These are phyloP conservation scores for Sceliomorpha sp. DNA, from an alignment of 2,888 invertebrate genomes.

Conservation along the genomic window DNA sequence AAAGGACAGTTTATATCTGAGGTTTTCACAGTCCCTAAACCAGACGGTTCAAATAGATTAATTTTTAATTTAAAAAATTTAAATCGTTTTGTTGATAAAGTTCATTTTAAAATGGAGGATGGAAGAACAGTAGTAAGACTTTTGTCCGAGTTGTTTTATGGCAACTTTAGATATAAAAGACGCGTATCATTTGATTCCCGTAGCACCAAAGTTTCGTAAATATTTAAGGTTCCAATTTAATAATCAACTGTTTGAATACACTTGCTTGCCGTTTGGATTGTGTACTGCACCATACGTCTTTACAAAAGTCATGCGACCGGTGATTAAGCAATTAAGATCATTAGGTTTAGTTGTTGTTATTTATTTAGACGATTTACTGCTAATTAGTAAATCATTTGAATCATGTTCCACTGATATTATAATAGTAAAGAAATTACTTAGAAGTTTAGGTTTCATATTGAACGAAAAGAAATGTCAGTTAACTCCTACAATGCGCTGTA, in stretches of 20 bases:
- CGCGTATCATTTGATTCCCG: constrained; percentile 36
- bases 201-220: constrained; percentile 27
- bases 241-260: constrained; percentile 39
- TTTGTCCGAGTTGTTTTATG: constrained; percentile 20
- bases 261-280: constrained; percentile 46
- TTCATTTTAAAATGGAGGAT: constrained; percentile 49
- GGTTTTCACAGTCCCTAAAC: no score
- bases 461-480: constrained; percentile 1
- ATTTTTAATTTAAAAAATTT: no score
- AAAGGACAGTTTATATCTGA: no score
- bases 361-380: constrained; percentile 36
- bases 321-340: no score
- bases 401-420: not conserved
- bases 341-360: constrained; percentile 15
- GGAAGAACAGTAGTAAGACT: constrained; percentile 24
- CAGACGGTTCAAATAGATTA: no score
- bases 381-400: no score
- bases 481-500: constrained; percentile 11
- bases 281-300: no score
- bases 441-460: not conserved
- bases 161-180: constrained; percentile 34
- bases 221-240: constrained; percentile 46
- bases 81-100: constrained; percentile 30
- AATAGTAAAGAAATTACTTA: not conserved
- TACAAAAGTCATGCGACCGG: no score